Evolutionary conservation across 1,140 invertebrate genomes (phyloP), one percentile per base, ranked within the genome.

Genomic region (Drosophila tristis): DNA sequence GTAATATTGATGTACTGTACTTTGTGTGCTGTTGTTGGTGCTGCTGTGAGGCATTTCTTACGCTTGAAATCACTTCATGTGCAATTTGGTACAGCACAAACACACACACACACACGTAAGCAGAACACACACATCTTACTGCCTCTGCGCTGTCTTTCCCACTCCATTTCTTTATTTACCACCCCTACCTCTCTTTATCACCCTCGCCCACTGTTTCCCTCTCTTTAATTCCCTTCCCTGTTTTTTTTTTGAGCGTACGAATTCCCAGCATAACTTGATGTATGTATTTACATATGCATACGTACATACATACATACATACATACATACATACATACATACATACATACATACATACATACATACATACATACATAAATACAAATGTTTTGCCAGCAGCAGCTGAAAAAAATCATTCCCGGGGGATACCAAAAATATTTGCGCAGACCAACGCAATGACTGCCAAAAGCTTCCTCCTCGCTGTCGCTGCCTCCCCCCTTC

Each of bases 1-100:
- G 62, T 70, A 75, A 62, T 82, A 86, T 86, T 77, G 82, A 87
- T 78, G 82, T 72, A 51, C 50, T 54, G 29, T 29, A 39, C 35
- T 39, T 11, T 39, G 35, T 11, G 35, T 45, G 15, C 51, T 49
- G 35, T 39, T 39, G 11, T 13, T 54, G 57, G 35, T 45, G 15
- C 51, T 49, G 35, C 13, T 39, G 11, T 13, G 58, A 59, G 78
- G 62, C 75, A 79, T 89, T 87, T 87, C 82, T 89, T 82, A 89
- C 84, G 82, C 82, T 89, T 50, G 78, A 87, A 87, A 87, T 87
- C 84, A 87, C 84, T 87, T 87, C 78, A 87, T 87, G 79, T 87
- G 82, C 74, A 89, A 87, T 87, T 87, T 82, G 55, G 74, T 89
- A 81, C 81, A 86, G 78, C 67, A 59, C 65, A 63, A 49, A 35